These are phyloP conservation scores for Paelopatides confundens DNA, from an alignment of 53 echinoderm and acorn worm species.

Conservation along the genomic window DNA sequence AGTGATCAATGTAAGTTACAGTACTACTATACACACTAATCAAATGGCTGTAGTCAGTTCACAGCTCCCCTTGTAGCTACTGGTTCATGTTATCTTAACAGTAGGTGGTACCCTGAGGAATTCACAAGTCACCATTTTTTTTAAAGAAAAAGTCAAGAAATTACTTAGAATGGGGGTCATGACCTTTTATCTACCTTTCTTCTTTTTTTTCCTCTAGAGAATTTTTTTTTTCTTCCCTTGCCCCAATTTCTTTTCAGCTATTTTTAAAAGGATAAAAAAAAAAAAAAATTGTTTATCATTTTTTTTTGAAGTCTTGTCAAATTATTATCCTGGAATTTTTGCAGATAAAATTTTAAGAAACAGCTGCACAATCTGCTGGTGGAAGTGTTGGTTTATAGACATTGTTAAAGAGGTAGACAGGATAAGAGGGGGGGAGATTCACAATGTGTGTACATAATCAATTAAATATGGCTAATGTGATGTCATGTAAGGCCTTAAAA, in stretches of 20 bases:
- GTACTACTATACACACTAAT: too few species aligned
- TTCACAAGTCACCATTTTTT: background rate
- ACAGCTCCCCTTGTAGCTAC: background rate
- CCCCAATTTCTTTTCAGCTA: background rate
- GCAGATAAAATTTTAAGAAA: constrained; percentile 26
- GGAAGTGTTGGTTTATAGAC: background rate
- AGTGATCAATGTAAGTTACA: too few species aligned
- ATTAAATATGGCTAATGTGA: too few species aligned
- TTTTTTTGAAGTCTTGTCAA: background rate
- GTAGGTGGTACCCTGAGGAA: background rate
- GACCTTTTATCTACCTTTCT: background rate
- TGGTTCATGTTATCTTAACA: background rate
- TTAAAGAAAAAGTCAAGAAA: background rate
- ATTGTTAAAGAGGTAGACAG: background rate
- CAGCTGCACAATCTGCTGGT: background rate
- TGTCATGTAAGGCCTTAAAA: too few species aligned
- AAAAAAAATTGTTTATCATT: constrained; percentile 22
- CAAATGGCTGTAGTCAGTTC: background rate
- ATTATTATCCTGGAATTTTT: constrained; percentile 17
- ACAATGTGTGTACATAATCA: too few species aligned
- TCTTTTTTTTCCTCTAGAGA: background rate
- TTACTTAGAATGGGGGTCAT: background rate
- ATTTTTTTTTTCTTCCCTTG: background rate
- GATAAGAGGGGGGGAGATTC: background rate
- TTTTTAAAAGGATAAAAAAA: background rate